Evolutionary conservation across 2,113 vertebrate species (phyloP).

Genomic region (Amphilophus citrinellus): DNA sequence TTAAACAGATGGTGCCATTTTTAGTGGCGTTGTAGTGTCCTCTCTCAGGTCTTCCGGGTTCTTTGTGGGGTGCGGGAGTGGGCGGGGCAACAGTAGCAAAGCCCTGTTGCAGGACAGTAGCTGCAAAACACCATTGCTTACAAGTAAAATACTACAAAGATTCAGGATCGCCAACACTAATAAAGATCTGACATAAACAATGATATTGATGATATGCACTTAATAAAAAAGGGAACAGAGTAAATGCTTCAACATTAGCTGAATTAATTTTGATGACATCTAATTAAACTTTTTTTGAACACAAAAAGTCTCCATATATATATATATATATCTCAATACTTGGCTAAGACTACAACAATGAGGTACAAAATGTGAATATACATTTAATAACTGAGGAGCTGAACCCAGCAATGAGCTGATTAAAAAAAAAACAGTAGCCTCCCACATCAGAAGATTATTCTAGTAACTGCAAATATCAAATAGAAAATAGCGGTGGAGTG

Average conservation of each 20-base stretch:
- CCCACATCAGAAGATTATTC: not conserved
- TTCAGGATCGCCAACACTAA: not conserved
- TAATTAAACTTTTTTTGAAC: not conserved
- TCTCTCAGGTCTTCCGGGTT: constrained; percentile 73
- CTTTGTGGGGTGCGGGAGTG: constrained; percentile 25
- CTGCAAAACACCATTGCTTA: constrained; percentile 28
- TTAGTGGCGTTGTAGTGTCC: constrained; percentile 77
- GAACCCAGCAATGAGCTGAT: not conserved
- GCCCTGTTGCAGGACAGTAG: constrained; percentile 61
- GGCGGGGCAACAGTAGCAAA: constrained; percentile 71
- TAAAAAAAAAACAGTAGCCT: not conserved
- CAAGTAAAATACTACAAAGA: not conserved
- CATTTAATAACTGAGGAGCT: no score
- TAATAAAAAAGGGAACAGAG: not conserved
- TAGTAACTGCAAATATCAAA: not conserved
- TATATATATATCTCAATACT: no score
- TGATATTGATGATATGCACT: not conserved
- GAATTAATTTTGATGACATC: not conserved
- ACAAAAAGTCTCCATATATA: not conserved
- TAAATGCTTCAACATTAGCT: not conserved
- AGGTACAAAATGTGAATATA: not conserved
- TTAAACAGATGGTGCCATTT: constrained; percentile 85
- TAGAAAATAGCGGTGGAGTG: not conserved
- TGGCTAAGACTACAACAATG: not conserved
- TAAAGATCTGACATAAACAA: not conserved